A percentile compares a stretch with the other conserved stretches of the same genome.
Evolutionary conservation across 2,113 vertebrate species (phyloP).

Genomic region (Felis catus): F.catus_Fca126_mat1.0 CM031419.1:11937501-11938000

Average conservation of each 20-base stretch:
- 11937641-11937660: background rate
- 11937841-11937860: background rate
- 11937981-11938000: slow-evolving; percentile 27
- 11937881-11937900: background rate
- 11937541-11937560: background rate
- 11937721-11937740: background rate
- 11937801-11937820: background rate
- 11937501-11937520: background rate
- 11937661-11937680: background rate
- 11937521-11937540: background rate
- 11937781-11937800: background rate
- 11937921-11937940: background rate
- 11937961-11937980: slow-evolving; percentile 26
- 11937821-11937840: background rate
- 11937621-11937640: background rate
- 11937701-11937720: background rate
- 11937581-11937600: background rate
- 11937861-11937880: background rate
- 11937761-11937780: background rate
- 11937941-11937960: background rate
- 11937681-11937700: background rate
- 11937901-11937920: background rate
- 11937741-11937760: background rate
- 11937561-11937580: slow-evolving; percentile 8
- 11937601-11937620: slow-evolving; percentile 32